These are phyloP conservation scores for Ia io DNA, from an alignment of 2,113 vertebrate species.

Conservation along the genomic window DNA sequence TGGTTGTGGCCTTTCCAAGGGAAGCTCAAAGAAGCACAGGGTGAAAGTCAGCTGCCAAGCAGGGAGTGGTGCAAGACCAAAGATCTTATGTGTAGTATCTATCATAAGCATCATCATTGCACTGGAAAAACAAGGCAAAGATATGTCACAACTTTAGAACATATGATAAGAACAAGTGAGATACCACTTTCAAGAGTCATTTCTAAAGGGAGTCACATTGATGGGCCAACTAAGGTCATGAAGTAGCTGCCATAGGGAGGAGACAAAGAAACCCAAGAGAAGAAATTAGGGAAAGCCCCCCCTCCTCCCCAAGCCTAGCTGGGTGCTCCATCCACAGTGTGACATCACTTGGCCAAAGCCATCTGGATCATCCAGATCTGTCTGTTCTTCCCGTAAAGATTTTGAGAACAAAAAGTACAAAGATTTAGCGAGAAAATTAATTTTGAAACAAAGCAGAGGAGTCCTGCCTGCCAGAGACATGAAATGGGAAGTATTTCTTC, in stretches of 20 bases:
- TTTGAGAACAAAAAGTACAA: not conserved
- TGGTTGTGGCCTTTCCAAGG: not conserved
- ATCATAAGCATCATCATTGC: not conserved
- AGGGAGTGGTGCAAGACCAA: not conserved
- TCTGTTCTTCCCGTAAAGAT: not conserved
- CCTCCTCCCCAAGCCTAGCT: not conserved
- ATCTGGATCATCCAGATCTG: not conserved
- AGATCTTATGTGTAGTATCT: not conserved
- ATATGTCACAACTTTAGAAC: not conserved
- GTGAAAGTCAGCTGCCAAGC: not conserved
- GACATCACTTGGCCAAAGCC: not conserved
- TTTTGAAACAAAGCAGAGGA: not conserved
- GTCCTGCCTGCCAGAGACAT: slow-evolving; percentile 22
- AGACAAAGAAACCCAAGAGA: not conserved
- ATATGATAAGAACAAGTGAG: not conserved
- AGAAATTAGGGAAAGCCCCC: not conserved
- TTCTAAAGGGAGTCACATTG: not conserved
- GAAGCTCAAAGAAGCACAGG: not conserved
- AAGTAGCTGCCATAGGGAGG: not conserved
- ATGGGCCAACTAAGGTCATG: not conserved
- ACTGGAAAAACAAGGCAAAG: not conserved
- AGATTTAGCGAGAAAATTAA: not conserved
- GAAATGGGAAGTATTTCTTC: not conserved
- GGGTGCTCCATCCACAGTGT: rapidly evolving
- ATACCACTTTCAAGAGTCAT: not conserved